Base-by-base conservation (phyloP, 2,888 invertebrate species). In the Caradrina kadenii region DNA sequence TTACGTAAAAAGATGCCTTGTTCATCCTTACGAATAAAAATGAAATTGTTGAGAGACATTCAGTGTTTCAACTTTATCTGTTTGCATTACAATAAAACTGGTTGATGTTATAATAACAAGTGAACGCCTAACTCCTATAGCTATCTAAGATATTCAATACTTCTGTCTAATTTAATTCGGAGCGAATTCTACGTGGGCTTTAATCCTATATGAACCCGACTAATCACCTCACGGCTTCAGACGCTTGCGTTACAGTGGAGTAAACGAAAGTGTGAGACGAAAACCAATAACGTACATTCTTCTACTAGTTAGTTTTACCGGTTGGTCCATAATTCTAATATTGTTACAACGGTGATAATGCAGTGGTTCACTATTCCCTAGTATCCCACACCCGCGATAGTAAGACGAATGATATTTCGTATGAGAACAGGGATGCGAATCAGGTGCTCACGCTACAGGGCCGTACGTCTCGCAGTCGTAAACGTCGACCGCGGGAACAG, bases 381-480 rank as follows among this genome's bases (percentile, higher is more conserved):
- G 48, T 53, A 60, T 39, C 21, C 11, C 22, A 22, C 2, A 22
- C 3, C 11, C 8, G 21, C 49, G 19, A 45, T 45, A 17, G 2
- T 15, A 63, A 60, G 15, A 42, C 15, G 13, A n/a, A 6, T 22
- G 13, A 39, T 50, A 49, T 55, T 76, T 63, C 2, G 15, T 8
- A 19, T 3, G 13, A 6, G 11, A 48, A 22, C 17, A 60, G 55
- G 15, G 11, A 35, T 6, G 22, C 49, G 48, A 17, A 35, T 48
- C 67, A 72, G 62, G 72, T 72, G 67, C 19, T 70, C 58, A 6
- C 19, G 21, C 26, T 26, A 61, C 60, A 21, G 11, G 39, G 17
- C 53, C 15, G 54, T 62, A 22, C 53, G 45, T 58, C 53, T 63
- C 42, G 19, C 15, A 63, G 68, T 72, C 61, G 76, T 73, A 62